A percentile compares a stretch with the other conserved stretches of the same genome.
Conservation (phyloP, 2,888 invertebrate species). For the Bombylius major region DNA sequence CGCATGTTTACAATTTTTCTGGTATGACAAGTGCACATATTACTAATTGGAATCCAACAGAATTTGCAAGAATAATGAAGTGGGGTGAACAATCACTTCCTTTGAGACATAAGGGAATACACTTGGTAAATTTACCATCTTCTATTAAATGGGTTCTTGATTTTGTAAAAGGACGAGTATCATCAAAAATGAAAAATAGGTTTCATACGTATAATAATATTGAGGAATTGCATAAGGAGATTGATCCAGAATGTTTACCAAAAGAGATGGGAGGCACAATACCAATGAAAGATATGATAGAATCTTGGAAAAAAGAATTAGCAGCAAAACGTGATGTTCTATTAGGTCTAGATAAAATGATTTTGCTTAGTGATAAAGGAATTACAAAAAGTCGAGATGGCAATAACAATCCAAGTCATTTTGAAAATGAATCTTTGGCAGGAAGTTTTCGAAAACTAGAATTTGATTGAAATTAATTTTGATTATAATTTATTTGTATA, state of each 20-base stretch:
- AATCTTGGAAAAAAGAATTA: constrained; percentile 51
- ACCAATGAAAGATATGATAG: constrained; percentile 58
- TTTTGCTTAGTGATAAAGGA: constrained; percentile 50
- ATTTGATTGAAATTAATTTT: constrained; percentile 40
- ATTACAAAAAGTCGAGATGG: constrained; percentile 35
- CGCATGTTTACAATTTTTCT: constrained; percentile 56
- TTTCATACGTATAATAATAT: constrained; percentile 47
- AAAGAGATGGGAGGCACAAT: constrained; percentile 59
- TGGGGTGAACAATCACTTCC: constrained; percentile 76
- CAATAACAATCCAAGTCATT: constrained; percentile 17
- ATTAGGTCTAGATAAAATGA: constrained; percentile 50
- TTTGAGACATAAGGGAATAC: constrained; percentile 65
- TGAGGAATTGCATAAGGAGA: constrained; percentile 44
- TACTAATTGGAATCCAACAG: constrained; percentile 59
- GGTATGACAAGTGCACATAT: constrained; percentile 51
- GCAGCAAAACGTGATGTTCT: constrained; percentile 45
- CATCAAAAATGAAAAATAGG: constrained; percentile 58
- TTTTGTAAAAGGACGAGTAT: constrained; percentile 54
- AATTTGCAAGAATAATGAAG: constrained; percentile 54
- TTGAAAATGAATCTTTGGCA: constrained; percentile 32
- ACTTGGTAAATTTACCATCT: constrained; percentile 57
- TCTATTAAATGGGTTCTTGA: constrained; percentile 64
- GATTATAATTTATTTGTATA: too few species aligned
- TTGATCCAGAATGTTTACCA: constrained; percentile 54
- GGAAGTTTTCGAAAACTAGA: constrained; percentile 60